Percentiles rank a stretch among this genome's conserved stretches.
Evolutionary conservation across 2,113 vertebrate species (phyloP).

Genomic region (Reinhardtius hippoglossoides): DNA sequence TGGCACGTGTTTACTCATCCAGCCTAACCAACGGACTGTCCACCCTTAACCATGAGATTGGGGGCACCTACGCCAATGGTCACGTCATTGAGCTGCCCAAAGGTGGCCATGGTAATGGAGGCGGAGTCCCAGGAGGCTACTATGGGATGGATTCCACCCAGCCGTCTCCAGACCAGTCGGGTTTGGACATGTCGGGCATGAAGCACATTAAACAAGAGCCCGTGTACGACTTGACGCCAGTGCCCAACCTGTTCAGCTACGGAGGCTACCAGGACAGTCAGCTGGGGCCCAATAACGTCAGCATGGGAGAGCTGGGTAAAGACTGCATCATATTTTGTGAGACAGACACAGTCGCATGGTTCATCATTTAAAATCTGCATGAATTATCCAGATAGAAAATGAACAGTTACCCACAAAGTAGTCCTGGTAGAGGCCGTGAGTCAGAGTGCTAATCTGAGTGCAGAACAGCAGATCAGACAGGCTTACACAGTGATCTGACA

Average conservation of each 20-base stretch:
- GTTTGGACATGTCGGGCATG: slow-evolving; percentile 97
- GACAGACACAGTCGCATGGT: not conserved
- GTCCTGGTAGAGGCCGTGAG: slow-evolving; percentile 44
- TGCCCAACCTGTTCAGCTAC: slow-evolving; percentile 98
- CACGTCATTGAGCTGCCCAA: slow-evolving; percentile 95
- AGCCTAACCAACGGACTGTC: slow-evolving; percentile 92
- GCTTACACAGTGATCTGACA: slow-evolving; percentile 59
- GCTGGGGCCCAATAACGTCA: slow-evolving; percentile 88
- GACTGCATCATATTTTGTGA: not conserved
- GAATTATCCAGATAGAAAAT: slow-evolving; percentile 28
- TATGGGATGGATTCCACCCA: slow-evolving; percentile 96
- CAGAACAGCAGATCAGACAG: slow-evolving; percentile 62
- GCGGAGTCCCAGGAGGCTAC: slow-evolving; percentile 82
- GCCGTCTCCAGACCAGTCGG: slow-evolving; percentile 97
- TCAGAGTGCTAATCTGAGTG: slow-evolving; percentile 60
- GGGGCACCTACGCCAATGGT: slow-evolving; percentile 91
- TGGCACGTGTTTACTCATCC: slow-evolving; percentile 92
- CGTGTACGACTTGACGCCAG: slow-evolving; percentile 96
- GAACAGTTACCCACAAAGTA: slow-evolving; percentile 28
- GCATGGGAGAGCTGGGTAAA: slow-evolving; percentile 95
- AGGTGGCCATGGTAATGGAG: slow-evolving; percentile 79
- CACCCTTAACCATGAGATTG: slow-evolving; percentile 90
- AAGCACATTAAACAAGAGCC: slow-evolving; percentile 99
- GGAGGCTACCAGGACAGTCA: slow-evolving; percentile 95
- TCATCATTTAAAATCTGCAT: slow-evolving; percentile 17